Percentiles rank a stretch among this genome's conserved stretches.
These are phyloP conservation scores for Pseudococcus viburni DNA, from an alignment of 2,888 invertebrate genomes.

Conservation along the genomic window DNA sequence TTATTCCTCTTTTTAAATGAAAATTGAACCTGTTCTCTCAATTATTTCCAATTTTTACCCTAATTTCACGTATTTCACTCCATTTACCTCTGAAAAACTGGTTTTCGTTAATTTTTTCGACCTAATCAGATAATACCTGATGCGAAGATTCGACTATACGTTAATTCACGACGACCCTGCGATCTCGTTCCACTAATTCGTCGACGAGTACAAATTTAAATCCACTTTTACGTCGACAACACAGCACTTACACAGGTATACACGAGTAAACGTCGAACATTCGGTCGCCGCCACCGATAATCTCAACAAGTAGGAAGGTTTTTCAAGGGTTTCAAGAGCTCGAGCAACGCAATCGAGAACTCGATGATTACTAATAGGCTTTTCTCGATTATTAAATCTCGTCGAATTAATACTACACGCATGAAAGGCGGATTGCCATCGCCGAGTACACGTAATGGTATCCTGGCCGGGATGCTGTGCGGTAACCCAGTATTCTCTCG, in stretches of 20 bases:
- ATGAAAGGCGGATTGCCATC: not conserved
- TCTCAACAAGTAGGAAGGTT: not conserved
- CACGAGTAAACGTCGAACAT: not conserved
- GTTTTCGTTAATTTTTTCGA: too few relatives aligned
- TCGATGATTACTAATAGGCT: constrained; percentile 30
- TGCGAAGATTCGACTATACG: too few relatives aligned
- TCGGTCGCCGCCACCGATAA: not conserved
- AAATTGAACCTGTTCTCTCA: too few relatives aligned
- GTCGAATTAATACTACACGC: constrained; percentile 36
- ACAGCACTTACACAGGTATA: not conserved
- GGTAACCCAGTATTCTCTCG: not conserved
- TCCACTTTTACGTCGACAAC: not conserved
- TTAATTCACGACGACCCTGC: not conserved
- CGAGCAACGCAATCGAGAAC: constrained; percentile 1
- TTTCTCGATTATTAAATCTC: constrained; percentile 41
- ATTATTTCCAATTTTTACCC: too few relatives aligned
- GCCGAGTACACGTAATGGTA: not conserved
- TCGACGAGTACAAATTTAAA: constrained; percentile 19
- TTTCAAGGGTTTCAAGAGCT: not conserved
- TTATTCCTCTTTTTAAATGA: too few relatives aligned
- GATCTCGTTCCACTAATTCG: not conserved
- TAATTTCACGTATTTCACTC: too few relatives aligned
- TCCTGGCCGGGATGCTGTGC: not conserved
- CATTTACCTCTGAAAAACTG: not conserved
- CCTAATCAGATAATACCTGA: too few relatives aligned